Evolutionary conservation across 2,797 vertebrate genomes (phyloP).

Genomic region (Moxostoma hubbsi): DNA sequence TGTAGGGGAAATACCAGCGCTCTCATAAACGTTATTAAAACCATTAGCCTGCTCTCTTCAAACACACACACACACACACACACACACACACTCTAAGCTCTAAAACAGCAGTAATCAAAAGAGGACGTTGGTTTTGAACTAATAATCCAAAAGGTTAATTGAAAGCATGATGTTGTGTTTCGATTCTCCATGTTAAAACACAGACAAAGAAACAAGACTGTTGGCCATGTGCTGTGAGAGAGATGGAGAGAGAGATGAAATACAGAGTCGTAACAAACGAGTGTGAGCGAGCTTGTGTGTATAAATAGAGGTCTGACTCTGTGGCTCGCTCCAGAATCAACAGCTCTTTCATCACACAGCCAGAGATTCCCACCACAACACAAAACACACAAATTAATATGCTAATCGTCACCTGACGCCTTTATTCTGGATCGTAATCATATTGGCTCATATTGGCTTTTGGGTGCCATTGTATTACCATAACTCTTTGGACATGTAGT

Average conservation of each 20-base stretch:
- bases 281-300: slow-evolving; percentile 1
- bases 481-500: too few relatives aligned
- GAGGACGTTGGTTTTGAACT: slow-evolving; percentile 67
- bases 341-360: background rate
- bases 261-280: background rate
- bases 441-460: too few relatives aligned
- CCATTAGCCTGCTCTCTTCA: slow-evolving; percentile 78
- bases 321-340: background rate
- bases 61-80: slow-evolving; percentile 62
- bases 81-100: background rate
- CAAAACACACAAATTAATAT: too few relatives aligned
- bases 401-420: too few relatives aligned
- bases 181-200: slow-evolving; percentile 33
- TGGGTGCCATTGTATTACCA: too few relatives aligned
- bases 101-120: slow-evolving; percentile 54
- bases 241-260: background rate
- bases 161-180: slow-evolving; percentile 56
- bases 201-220: slow-evolving; percentile 33
- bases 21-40: slow-evolving; percentile 86
- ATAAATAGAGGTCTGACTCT: background rate
- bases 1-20: slow-evolving; percentile 82
- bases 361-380: too few relatives aligned
- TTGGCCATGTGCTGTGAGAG: slow-evolving; percentile 33
- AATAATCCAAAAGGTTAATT: slow-evolving; percentile 72
- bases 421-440: too few relatives aligned